These are phyloP conservation scores for Mesembrinibis cayennensis DNA, from an alignment of 2,113 vertebrate species.

Conservation along the genomic window DNA sequence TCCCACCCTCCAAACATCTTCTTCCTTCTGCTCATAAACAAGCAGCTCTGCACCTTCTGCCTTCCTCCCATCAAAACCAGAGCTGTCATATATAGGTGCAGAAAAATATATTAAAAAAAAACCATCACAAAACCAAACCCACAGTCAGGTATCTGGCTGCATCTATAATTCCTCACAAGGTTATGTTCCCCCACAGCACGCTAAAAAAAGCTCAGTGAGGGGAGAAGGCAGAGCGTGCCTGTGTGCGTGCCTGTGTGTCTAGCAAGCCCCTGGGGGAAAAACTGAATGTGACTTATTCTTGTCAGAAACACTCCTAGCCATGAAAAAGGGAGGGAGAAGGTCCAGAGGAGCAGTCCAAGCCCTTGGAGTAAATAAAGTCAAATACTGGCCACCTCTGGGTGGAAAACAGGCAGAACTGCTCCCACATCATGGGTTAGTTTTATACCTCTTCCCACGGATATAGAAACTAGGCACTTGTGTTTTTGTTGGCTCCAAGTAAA, in stretches of 20 bases:
- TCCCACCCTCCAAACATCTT: not conserved
- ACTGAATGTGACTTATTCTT: not conserved
- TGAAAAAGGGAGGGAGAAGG: not conserved
- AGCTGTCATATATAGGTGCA: not conserved
- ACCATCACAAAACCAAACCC: not conserved
- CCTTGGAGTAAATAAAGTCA: not conserved
- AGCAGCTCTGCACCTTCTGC: not conserved
- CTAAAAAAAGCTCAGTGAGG: not conserved
- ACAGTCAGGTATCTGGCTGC: not conserved
- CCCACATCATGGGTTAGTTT: not conserved
- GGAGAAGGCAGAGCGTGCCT: not conserved
- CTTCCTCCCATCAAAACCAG: not conserved
- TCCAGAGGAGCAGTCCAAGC: not conserved
- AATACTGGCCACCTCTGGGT: not conserved
- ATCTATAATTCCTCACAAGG: not conserved
- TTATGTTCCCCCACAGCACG: not conserved
- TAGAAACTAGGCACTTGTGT: fast-evolving
- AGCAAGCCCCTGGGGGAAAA: not conserved
- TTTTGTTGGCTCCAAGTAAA: not conserved
- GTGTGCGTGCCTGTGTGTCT: not conserved
- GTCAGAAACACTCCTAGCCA: not conserved
- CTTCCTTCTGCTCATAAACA: not conserved
- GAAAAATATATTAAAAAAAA: not conserved
- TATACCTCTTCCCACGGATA: not conserved
- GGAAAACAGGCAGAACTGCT: not conserved